Base-by-base conservation (phyloP, 2,888 invertebrate genomes). In the Netelia virgata region DNA sequence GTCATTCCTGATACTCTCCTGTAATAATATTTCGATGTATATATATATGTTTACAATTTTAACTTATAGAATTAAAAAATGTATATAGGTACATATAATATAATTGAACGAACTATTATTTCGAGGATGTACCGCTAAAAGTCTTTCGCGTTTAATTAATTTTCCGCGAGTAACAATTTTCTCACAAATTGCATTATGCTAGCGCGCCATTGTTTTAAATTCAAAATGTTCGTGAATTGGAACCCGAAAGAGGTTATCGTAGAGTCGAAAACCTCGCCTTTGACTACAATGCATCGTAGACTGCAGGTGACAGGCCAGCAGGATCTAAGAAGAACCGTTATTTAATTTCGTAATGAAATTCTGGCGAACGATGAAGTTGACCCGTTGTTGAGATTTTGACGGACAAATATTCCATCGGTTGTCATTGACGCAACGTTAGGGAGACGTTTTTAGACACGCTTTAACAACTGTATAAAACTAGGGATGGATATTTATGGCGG, bases 401-500 rank as follows among this genome's bases (percentile, higher is more conserved):
- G 55, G 16, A 72, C 55, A 50, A 18, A 72, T 78, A 63, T 70
- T 55, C 72, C 66, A 59, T 55, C 64, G 9, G 75, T 81, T 61
- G 75, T 78, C 74, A 84, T 78, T 82, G 78, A 82, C 78, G 36
- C 28, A 64, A n/a, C 41, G 57, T 63, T 70, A 11, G 69, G 43
- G 5, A 74, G 14, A 63, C 57, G 18, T n/a, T 28, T 1, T 3
- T 36, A 36, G 36, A 36, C 36, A 36, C 36, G 36, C 6, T 36
- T 36, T 36, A 36, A 68, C 50, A 55, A 47, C 41, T 57, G 5
- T 64, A 20, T 28, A 61, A 63, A 57, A 64, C 41, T 41, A 59
- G 53, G 41, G 20, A 47, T 18, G 70, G 36, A 47, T 50, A 63
- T 55, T 36, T 74, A 77, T 77, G 81, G 78, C 69, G 81, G 50